Conservation (phyloP, 2,113 vertebrate species). For the Apeltes quadracus region DNA sequence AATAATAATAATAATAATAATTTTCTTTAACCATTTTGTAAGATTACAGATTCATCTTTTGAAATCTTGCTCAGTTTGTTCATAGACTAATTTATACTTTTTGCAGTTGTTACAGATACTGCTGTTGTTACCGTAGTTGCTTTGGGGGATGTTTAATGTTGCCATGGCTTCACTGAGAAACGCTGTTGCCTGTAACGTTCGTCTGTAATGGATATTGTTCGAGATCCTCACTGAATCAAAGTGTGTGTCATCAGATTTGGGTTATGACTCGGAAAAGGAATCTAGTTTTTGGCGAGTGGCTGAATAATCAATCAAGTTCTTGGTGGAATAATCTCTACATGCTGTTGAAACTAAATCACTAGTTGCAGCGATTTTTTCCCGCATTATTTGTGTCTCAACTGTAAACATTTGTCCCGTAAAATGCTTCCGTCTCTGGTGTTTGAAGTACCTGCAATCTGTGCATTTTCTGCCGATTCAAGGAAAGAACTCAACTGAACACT, state of each 20-base stretch:
- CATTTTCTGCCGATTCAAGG: neutral
- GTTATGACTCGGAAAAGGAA: neutral
- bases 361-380: neutral
- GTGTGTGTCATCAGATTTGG: neutral
- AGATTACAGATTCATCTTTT: neutral
- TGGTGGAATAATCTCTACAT: neutral
- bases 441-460: neutral
- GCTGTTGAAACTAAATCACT: neutral
- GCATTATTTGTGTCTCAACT: neutral
- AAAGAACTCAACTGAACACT: neutral
- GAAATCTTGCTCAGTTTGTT: neutral
- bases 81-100: neutral
- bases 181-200: neutral
- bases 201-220: neutral
- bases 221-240: neutral
- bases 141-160: neutral
- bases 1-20: too few relatives aligned
- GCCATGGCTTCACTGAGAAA: neutral
- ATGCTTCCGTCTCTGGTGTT: neutral
- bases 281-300: neutral
- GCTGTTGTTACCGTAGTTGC: neutral
- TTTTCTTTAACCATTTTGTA: too few relatives aligned
- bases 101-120: neutral
- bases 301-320: neutral
- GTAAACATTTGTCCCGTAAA: neutral